Evolutionary conservation across 2,113 vertebrate species (phyloP), one percentile per base, ranked within the genome.

Genomic region (Chiloscyllium plagiosum): DNA sequence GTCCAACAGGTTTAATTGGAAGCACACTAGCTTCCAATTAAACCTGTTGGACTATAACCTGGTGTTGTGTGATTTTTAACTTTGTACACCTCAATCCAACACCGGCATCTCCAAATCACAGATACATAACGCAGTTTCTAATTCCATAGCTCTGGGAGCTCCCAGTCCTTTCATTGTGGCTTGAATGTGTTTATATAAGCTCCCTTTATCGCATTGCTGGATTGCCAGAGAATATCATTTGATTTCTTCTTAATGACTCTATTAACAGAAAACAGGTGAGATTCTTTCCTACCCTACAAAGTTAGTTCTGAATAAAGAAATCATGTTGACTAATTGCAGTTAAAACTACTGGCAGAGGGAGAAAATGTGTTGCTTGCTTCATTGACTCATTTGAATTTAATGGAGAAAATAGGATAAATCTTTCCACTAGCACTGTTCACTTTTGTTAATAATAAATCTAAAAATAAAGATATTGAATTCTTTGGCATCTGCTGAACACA

Each of bases 381-480:
- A 56, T 90, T 61, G 52, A 92, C 56, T 65, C 15, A 29, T 65
- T 65, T 92, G 87, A 65, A 92, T 61, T 61, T 65, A n/a, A 6
- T 92, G 87, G 15, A 92, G 87, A 65, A 17, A 61, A 61, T 17
- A 61, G 56, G 56, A 92, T 92, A n/a, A 65, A 92, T 92, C 26
- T 65, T 92, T 61, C 86, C 52, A 65, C 56, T 65, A 17, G 29
- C 65, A 1, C 87, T 92, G 12, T 61, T 65, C 56, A 92, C 33
- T n/a, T 92, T 61, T 92, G 52, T 92, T 92, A 92, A 92, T 66
- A 93, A 93, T 93, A 93, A 93, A 93, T 66, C 29, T 93, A 93
- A 93, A 92, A 66, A 66, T 93, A 93, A 66, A 93, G 80, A 93
- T 33, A 68, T 66, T 93, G 87, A 19, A n/a, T 61, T 92, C 50